These are phyloP conservation scores for Zaprionus nigranus DNA, from an alignment of 1,140 invertebrate genomes.

Conservation along the genomic window DNA sequence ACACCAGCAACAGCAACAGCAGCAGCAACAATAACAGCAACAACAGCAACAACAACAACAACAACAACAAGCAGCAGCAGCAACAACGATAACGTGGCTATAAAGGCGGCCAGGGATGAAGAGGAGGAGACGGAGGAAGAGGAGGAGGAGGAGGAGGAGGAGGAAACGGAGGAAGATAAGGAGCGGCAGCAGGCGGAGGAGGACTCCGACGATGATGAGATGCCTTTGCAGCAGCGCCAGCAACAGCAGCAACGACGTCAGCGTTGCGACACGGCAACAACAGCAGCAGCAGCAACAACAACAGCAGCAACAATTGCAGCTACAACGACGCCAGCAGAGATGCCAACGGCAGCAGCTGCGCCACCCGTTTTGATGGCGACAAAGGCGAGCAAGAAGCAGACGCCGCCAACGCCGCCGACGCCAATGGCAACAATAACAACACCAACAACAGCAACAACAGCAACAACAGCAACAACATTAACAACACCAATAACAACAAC, in stretches of 20 bases:
- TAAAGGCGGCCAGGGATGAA: slow-evolving; percentile 46
- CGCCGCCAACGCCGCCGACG: slow-evolving; percentile 39
- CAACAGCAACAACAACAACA: slow-evolving; percentile 20
- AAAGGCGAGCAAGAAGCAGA: slow-evolving; percentile 31
- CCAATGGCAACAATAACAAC: slow-evolving; percentile 70
- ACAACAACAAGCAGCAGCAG: slow-evolving; percentile 20
- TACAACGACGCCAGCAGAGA: slow-evolving; percentile 27
- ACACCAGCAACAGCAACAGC: slow-evolving; percentile 58
- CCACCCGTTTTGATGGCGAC: slow-evolving; percentile 27
- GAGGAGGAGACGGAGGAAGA: slow-evolving; percentile 49
- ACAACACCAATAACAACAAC: slow-evolving; percentile 61
- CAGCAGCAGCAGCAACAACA: slow-evolving; percentile 55
- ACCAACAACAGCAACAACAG: slow-evolving; percentile 65
- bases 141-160: slow-evolving; percentile 13
- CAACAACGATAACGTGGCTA: slow-evolving; percentile 11
- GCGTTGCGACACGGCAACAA: slow-evolving; percentile 12
- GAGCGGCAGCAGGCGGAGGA: slow-evolving; percentile 29
- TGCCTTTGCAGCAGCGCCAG: slow-evolving; percentile 63
- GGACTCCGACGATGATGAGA: slow-evolving; percentile 60
- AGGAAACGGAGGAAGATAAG: slow-evolving; percentile 10
- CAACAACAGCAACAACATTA: slow-evolving; percentile 20
- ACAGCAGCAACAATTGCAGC: neutral
- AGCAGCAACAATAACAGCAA: slow-evolving; percentile 27
- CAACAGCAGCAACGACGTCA: slow-evolving; percentile 21
- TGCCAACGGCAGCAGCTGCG: slow-evolving; percentile 13